Conservation (phyloP, 2,113 vertebrate genomes). For the Odontophorus gujanensis region DNA sequence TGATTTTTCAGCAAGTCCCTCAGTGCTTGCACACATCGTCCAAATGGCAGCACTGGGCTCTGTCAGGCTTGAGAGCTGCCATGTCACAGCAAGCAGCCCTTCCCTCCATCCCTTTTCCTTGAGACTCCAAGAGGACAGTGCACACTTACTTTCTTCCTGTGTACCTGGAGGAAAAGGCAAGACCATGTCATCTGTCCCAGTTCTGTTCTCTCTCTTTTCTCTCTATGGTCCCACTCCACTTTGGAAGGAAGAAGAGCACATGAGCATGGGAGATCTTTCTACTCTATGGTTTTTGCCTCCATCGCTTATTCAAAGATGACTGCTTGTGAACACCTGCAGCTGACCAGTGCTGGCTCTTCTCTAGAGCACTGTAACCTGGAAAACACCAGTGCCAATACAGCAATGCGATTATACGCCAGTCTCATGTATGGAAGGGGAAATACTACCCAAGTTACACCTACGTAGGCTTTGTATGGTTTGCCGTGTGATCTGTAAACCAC, state of each 20-base stretch:
- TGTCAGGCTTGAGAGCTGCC: fast-evolving
- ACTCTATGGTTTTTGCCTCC: background rate
- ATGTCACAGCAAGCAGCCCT: background rate
- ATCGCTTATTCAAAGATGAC: background rate
- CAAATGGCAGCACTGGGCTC: background rate
- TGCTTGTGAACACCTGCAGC: fast-evolving
- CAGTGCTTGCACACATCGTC: no score
- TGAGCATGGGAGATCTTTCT: background rate
- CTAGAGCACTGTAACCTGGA: background rate
- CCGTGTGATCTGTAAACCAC: background rate
- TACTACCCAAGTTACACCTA: no score
- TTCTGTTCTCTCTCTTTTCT: background rate
- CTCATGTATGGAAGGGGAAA: background rate
- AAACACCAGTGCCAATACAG: background rate
- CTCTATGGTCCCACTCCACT: fast-evolving
- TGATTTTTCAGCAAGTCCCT: background rate
- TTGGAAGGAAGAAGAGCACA: background rate
- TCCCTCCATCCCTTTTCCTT: background rate
- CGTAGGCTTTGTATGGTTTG: background rate
- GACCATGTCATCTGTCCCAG: background rate
- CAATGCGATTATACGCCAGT: no score
- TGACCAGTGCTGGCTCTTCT: background rate
- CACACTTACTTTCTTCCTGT: background rate
- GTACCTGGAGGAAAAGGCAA: background rate
- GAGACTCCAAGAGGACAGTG: no score